Evolutionary conservation across 2,888 invertebrate genomes (phyloP).

Genomic region (Venusia cambrica): DNA sequence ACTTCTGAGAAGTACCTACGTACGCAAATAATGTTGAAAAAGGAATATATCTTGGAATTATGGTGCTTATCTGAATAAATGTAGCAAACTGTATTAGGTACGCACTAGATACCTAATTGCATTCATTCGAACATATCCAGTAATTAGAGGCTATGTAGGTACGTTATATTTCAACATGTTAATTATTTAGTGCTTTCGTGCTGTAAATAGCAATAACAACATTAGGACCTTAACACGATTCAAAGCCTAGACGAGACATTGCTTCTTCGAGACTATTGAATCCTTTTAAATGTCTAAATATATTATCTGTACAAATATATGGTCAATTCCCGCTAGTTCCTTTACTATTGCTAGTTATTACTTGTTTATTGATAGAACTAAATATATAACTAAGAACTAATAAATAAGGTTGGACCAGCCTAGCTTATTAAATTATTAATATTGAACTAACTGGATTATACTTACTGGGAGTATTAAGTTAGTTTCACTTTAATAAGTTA

Average conservation of each 20-base stretch:
- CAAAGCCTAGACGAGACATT: slow-evolving; percentile 11
- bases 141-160: slow-evolving; percentile 29
- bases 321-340: too few species aligned
- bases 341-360: too few species aligned
- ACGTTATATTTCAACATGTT: slow-evolving; percentile 31
- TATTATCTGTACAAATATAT: slow-evolving; percentile 1
- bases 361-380: too few species aligned
- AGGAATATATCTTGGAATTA: slow-evolving; percentile 28
- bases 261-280: slow-evolving; percentile 6
- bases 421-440: too few species aligned
- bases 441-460: too few species aligned
- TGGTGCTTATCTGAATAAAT: slow-evolving; percentile 28
- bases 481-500: too few species aligned
- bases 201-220: slow-evolving; percentile 24
- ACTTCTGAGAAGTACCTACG: slow-evolving; percentile 29
- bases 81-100: slow-evolving; percentile 25
- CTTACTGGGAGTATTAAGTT: too few species aligned
- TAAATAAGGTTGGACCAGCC: too few species aligned
- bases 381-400: too few species aligned
- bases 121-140: slow-evolving; percentile 23
- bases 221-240: slow-evolving; percentile 18
- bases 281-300: not conserved
- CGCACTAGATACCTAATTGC: slow-evolving; percentile 24
- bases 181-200: slow-evolving; percentile 27
- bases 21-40: slow-evolving; percentile 30